Percentiles rank a stretch among this genome's conserved stretches.
phyloP scores from a whole-genome alignment of 2,797 vertebrate genomes.

The Myotis findleyi region DNA sequence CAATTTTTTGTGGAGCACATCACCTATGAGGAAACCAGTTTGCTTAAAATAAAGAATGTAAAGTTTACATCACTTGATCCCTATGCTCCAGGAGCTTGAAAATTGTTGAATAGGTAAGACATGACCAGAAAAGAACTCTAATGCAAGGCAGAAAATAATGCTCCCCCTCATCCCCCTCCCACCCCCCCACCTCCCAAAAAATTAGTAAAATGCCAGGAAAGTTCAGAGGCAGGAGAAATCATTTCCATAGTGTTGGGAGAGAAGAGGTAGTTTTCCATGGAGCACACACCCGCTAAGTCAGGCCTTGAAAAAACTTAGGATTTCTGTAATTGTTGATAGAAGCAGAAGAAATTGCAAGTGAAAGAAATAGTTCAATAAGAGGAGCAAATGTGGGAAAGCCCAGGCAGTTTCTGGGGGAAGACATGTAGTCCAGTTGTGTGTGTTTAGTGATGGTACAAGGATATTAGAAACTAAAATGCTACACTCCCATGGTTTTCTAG shows the following conservation, averaged over 20 bases:
- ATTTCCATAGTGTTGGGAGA: neutral
- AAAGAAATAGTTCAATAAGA: neutral
- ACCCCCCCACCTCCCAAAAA: neutral
- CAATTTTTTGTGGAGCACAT: neutral
- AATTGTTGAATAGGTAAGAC: neutral
- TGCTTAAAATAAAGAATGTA: neutral
- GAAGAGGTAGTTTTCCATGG: neutral
- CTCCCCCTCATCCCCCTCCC: too few relatives aligned
- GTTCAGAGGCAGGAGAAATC: neutral
- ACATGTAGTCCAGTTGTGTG: neutral
- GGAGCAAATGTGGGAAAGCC: neutral
- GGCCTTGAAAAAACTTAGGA: neutral
- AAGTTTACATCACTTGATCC: neutral
- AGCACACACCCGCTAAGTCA: neutral
- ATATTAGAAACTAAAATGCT: conserved; percentile 69
- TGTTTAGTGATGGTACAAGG: conserved; percentile 16
- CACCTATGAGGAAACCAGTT: neutral
- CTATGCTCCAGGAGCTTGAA: neutral
- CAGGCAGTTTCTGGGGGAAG: neutral
- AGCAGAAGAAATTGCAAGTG: neutral
- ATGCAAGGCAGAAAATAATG: neutral
- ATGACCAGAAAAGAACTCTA: neutral
- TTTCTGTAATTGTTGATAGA: neutral
- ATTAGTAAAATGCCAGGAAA: conserved; percentile 2
- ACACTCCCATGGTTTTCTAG: conserved; percentile 65